Percentiles rank a stretch among this genome's conserved stretches.
Evolutionary conservation across 2,113 vertebrate genomes (phyloP).

Genomic region (Brachyhypopomus occidentalis): DNA sequence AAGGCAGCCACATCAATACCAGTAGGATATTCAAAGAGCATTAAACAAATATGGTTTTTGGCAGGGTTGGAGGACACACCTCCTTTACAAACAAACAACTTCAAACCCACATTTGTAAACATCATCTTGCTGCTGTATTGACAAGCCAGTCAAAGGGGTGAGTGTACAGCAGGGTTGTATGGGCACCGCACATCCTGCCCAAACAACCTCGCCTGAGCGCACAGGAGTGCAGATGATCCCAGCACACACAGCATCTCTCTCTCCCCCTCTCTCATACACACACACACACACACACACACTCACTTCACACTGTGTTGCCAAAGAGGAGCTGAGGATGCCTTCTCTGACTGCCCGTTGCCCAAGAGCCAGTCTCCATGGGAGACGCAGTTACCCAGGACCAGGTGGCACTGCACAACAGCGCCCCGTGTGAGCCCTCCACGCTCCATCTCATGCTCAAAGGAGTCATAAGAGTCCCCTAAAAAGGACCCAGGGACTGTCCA

Average conservation of each 20-base stretch:
- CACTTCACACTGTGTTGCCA: not conserved
- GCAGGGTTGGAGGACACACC: not conserved
- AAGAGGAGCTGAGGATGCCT: not conserved
- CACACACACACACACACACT: not conserved
- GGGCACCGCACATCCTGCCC: not conserved
- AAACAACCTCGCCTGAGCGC: not conserved
- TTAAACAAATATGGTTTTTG: not conserved
- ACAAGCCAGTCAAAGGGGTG: not conserved
- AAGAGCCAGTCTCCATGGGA: slow-evolving; percentile 23
- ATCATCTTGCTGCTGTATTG: not conserved
- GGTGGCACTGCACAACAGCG: slow-evolving; percentile 17
- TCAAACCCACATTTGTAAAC: not conserved
- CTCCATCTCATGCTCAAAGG: not conserved
- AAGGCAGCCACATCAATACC: not conserved
- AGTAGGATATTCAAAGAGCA: not conserved
- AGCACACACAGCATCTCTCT: too few species aligned
- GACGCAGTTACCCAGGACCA: slow-evolving; percentile 10
- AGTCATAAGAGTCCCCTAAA: too few species aligned
- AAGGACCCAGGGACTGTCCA: too few species aligned
- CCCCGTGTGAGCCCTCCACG: not conserved
- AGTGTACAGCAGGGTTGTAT: not conserved
- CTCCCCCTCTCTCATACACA: too few species aligned
- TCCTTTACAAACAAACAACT: too few species aligned
- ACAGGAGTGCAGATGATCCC: too few species aligned
- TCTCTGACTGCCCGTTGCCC: not conserved